Evolutionary conservation across 2,797 vertebrate genomes (phyloP).

Genomic region (Cyprinella venusta): DNA sequence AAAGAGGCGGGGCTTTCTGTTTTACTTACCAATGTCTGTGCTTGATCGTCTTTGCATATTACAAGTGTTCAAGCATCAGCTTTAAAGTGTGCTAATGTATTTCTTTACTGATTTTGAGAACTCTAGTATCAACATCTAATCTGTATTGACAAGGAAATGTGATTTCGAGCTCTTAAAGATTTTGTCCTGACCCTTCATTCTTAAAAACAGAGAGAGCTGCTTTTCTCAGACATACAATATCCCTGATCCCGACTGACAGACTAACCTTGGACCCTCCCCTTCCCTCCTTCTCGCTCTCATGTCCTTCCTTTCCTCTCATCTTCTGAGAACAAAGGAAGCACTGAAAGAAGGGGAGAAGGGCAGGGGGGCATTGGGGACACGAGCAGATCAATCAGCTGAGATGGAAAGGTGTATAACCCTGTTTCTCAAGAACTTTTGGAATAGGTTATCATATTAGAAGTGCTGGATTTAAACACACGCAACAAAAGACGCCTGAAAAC

Average conservation of each 20-base stretch:
- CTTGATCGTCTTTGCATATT: not conserved
- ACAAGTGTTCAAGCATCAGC: not conserved
- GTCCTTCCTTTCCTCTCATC: constrained; percentile 13
- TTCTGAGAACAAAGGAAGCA: constrained; percentile 44
- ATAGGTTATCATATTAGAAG: constrained; percentile 43
- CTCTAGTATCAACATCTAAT: not conserved
- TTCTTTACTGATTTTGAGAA: not conserved
- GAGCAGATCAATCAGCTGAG: constrained; percentile 31
- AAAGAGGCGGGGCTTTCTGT: not conserved
- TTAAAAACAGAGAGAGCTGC: constrained; percentile 1
- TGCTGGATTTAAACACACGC: constrained; percentile 45
- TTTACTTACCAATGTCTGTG: not conserved
- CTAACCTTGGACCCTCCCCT: constrained; percentile 13
- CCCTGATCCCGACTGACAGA: constrained; percentile 1
- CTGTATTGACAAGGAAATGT: not conserved
- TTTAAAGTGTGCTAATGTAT: not conserved
- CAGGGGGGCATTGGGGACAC: not conserved
- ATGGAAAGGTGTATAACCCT: constrained; percentile 24
- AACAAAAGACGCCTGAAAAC: constrained; percentile 24
- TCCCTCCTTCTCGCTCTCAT: constrained; percentile 20
- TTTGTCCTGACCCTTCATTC: constrained; percentile 14
- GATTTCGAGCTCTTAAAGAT: not conserved
- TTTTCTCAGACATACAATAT: constrained; percentile 6
- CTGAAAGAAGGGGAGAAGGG: not conserved
- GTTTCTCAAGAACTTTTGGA: constrained; percentile 42